Evolutionary conservation across 2,797 vertebrate species (phyloP).

Genomic region (Merluccius polli): DNA sequence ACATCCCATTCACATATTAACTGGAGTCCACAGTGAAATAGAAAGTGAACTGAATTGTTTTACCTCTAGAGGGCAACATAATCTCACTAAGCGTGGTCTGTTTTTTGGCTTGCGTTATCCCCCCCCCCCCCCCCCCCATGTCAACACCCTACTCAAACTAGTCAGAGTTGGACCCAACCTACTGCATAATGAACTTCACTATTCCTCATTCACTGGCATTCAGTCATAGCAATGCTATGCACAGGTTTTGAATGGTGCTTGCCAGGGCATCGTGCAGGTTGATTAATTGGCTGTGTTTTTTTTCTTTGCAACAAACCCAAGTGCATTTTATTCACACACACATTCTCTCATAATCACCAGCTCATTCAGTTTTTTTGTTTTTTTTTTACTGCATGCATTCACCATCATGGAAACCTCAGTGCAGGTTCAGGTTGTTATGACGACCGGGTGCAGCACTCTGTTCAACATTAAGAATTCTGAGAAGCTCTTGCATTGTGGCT

Average conservation of each 20-base stretch:
- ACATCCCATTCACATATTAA: neutral
- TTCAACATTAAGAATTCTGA: slow-evolving; percentile 43
- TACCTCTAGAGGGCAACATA: slow-evolving; percentile 74
- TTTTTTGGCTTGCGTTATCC: slow-evolving; percentile 13
- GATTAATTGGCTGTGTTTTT: slow-evolving; percentile 22
- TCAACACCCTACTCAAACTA: slow-evolving; percentile 4
- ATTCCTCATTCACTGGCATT: slow-evolving; percentile 6
- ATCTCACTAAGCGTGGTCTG: slow-evolving; percentile 22
- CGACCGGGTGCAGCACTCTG: slow-evolving; percentile 54
- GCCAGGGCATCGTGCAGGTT: slow-evolving; percentile 10
- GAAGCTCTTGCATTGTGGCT: slow-evolving; percentile 23
- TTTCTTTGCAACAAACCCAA: slow-evolving; percentile 9
- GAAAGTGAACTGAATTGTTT: slow-evolving; percentile 20
- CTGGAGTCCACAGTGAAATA: neutral
- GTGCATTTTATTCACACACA: slow-evolving; percentile 13
- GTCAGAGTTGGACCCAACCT: slow-evolving; percentile 2
- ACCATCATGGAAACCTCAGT: slow-evolving; percentile 48
- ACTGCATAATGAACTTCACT: slow-evolving; percentile 11
- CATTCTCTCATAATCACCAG: slow-evolving; percentile 9
- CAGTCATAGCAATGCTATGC: slow-evolving; percentile 2
- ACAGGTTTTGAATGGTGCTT: slow-evolving; percentile 10
- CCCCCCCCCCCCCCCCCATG: slow-evolving; percentile 11
- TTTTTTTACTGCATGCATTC: slow-evolving; percentile 38
- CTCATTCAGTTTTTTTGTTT: slow-evolving; percentile 6
- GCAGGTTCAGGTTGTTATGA: slow-evolving; percentile 62